Base-by-base conservation (phyloP, 1,140 invertebrate species). In the Cotesia vestalis region DNA sequence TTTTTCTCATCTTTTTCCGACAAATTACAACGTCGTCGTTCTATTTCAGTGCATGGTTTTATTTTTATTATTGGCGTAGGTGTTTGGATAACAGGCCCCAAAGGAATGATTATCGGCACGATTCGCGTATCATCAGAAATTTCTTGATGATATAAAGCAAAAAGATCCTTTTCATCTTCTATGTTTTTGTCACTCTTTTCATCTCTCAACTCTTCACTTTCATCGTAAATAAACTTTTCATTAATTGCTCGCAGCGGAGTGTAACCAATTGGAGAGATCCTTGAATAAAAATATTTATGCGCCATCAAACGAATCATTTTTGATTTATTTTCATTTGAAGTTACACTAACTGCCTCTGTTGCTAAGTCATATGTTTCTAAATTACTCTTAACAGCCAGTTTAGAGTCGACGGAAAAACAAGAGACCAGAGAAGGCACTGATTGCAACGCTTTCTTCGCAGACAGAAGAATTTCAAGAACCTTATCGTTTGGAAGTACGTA, bases 321-420 rank as follows among this genome's bases (percentile, higher is more conserved):
- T 9, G 78, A 74, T 5, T 70, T 78, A 5, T n/a, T 3, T 1
- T 76, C 74, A 6, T 20, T 11, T 2, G 64, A 6, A 17, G 34
- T 70, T 17, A 73, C 64, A 9, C 40, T 38, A 9, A 66, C 14
- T 0, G 59, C 1, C 51, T 17, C 60, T 9, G 35, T n/a, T 35
- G 2, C 4, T 3, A 46, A 6, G 35, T 63, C 8, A 59, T 11
- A 8, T 38, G 4, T 1, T 4, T 71, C 14, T 1, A 84, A 61
- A 20, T 78, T 75, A 34, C 35, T 51, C 76, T 86, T 82, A 0
- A 81, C 71, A 27, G 82, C 78, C 4, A 86, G 64, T 66, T 74
- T 82, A 0, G 84, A 86, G 51, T 87, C 82, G 1, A 85, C 78
- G 0, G 86, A 86, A 73, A 86, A 87, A 74, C 85, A 77, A 4